Percentiles rank a stretch among this genome's conserved stretches.
Evolutionary conservation across 2,797 vertebrate species (phyloP).

Genomic region (Arctocebus calabarensis): DNA sequence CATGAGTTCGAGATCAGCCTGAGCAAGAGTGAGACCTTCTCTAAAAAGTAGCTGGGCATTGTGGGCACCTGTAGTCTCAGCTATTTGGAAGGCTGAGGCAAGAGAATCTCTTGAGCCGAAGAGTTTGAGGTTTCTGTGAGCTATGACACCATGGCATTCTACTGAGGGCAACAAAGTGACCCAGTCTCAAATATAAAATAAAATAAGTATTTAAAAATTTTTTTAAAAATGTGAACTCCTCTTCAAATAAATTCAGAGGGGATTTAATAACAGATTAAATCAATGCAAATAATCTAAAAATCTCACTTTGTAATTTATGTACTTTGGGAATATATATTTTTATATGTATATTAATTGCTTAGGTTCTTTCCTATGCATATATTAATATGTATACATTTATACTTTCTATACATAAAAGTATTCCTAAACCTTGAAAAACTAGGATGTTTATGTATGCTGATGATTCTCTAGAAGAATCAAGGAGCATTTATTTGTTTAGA

Average conservation of each 20-base stretch:
- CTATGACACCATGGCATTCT: no score
- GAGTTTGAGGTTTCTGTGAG: no score
- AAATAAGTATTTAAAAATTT: background rate
- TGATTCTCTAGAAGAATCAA: background rate
- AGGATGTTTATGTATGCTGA: background rate
- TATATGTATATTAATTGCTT: background rate
- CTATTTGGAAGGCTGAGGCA: no score
- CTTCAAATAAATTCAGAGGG: background rate
- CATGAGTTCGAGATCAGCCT: no score
- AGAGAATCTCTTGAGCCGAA: no score
- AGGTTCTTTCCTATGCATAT: background rate
- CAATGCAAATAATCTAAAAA: background rate
- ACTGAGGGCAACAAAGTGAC: no score
- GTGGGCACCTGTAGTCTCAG: no score
- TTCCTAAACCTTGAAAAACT: background rate
- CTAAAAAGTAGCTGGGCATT: no score
- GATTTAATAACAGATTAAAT: conserved; percentile 2
- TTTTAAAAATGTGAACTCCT: background rate
- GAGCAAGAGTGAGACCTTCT: no score
- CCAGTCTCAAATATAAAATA: no score
- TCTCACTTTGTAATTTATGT: background rate
- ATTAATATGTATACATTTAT: no score
- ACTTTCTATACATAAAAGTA: background rate
- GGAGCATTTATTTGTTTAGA: background rate
- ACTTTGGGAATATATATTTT: background rate